Conservation (phyloP, 2,797 vertebrate species). For the Anguilla obscura region DNA sequence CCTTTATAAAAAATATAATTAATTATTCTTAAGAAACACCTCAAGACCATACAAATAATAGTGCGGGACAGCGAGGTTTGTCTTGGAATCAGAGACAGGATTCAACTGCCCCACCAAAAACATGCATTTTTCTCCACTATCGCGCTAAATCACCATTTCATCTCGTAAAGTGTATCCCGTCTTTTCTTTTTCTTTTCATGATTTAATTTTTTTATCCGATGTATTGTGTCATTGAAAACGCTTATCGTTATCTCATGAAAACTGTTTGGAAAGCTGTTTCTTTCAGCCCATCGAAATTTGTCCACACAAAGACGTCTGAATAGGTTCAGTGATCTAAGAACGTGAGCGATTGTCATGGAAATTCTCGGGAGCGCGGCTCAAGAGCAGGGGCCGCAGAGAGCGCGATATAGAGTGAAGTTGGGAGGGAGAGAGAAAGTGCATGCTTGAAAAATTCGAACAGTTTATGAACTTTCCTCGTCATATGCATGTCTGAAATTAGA, state of each 20-base stretch:
- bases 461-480: background rate
- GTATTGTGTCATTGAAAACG: background rate
- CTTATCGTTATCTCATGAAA: background rate
- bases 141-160: background rate
- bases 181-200: background rate
- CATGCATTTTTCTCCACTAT: background rate
- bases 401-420: background rate
- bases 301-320: slow-evolving; percentile 49
- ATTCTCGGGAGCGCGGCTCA: slow-evolving; percentile 44
- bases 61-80: background rate
- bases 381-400: slow-evolving; percentile 21
- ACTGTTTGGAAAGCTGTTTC: background rate
- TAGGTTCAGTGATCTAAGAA: slow-evolving; percentile 59
- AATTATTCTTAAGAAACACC: background rate
- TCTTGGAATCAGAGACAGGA: background rate
- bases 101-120: background rate
- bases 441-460: background rate
- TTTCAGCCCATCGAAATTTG: slow-evolving; percentile 23
- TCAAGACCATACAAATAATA: background rate
- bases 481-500: background rate
- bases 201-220: background rate
- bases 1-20: background rate
- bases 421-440: background rate
- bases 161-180: background rate
- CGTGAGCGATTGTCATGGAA: slow-evolving; percentile 63